phyloP scores from a whole-genome alignment of 2,888 invertebrate species.

The Calameuta filiformis region DNA sequence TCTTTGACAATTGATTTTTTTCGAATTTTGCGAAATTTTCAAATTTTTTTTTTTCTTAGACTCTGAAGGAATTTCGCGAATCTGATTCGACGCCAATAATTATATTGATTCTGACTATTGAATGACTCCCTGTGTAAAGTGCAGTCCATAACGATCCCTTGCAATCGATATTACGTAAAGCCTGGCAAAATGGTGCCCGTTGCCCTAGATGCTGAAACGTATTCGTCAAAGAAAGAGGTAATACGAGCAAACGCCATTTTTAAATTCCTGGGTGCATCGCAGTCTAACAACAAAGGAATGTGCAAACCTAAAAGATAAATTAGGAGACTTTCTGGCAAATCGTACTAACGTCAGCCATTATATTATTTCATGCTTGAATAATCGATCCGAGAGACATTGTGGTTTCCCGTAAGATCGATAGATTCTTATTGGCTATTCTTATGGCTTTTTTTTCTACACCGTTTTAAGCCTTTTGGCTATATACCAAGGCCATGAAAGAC shows the following conservation, averaged over 20 bases:
- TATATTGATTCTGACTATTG: background rate
- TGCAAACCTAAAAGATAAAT: background rate
- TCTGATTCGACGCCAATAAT: background rate
- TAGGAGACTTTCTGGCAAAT: background rate
- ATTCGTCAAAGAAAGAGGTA: background rate
- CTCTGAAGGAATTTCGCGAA: background rate
- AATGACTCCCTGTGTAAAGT: background rate
- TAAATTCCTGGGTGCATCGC: background rate
- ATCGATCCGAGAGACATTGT: background rate
- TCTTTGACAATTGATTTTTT: background rate
- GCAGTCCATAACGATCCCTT: background rate
- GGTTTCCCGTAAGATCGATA: background rate
- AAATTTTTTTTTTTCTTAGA: background rate
- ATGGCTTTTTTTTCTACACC: background rate
- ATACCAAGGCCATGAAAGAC: background rate
- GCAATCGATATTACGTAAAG: background rate
- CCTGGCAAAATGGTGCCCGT: background rate
- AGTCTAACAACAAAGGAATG: background rate
- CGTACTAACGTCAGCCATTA: background rate
- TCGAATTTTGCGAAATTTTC: background rate
- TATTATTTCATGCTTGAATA: background rate
- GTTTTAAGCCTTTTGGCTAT: conserved; percentile 14
- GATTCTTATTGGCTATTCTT: background rate
- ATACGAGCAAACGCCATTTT: background rate
- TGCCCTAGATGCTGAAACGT: background rate